These are phyloP conservation scores for Chironomus riparius DNA, from an alignment of 2,888 invertebrate genomes.

Conservation along the genomic window DNA sequence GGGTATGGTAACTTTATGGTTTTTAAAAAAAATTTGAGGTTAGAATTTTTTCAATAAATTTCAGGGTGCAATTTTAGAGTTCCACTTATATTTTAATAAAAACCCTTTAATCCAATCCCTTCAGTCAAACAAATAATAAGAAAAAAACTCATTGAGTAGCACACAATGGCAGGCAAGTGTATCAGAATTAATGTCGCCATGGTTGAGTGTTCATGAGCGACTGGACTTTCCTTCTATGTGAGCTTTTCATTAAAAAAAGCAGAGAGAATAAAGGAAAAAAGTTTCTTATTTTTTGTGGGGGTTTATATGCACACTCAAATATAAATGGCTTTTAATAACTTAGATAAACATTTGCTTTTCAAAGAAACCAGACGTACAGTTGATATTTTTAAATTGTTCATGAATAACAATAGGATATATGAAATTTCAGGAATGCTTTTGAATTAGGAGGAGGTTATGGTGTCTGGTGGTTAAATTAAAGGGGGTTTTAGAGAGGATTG, in stretches of 20 bases:
- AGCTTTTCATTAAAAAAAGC: too few relatives aligned
- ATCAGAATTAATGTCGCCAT: background rate
- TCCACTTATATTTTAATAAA: too few relatives aligned
- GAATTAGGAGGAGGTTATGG: too few relatives aligned
- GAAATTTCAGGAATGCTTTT: too few relatives aligned
- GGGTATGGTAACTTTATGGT: too few relatives aligned
- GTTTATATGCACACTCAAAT: background rate
- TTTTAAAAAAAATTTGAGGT: too few relatives aligned
- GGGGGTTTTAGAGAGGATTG: too few relatives aligned
- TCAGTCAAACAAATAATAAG: background rate
- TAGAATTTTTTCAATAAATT: too few relatives aligned
- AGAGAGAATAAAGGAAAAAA: too few relatives aligned
- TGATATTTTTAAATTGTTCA: background rate
- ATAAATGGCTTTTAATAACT: constrained; percentile 8
- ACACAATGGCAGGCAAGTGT: background rate
- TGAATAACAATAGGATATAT: background rate
- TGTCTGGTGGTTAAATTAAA: background rate
- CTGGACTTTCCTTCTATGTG: background rate
- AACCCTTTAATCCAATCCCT: too few relatives aligned
- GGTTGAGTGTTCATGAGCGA: background rate
- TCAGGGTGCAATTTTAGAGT: too few relatives aligned
- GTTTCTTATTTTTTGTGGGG: background rate
- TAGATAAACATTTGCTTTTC: background rate
- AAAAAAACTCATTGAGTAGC: background rate
- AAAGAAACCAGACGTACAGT: background rate